Conservation (phyloP, 2,888 invertebrate species). For the Resseliella maxima region DNA sequence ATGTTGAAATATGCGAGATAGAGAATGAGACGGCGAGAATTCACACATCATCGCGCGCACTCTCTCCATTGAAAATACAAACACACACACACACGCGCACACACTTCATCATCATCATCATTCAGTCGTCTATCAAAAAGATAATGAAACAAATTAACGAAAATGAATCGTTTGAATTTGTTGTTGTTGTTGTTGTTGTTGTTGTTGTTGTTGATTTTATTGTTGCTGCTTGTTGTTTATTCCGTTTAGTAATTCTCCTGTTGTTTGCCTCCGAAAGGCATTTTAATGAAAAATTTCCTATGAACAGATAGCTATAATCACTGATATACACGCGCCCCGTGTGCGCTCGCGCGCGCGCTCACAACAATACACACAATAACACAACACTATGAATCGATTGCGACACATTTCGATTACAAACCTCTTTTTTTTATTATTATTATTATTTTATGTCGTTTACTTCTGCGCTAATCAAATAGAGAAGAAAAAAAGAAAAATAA, state of each 20-base stretch:
- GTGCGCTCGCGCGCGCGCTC: neutral
- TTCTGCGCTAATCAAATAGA: too few species aligned
- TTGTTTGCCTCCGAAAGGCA: neutral
- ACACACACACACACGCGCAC: too few species aligned
- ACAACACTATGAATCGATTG: neutral
- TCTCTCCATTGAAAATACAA: too few species aligned
- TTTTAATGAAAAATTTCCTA: slow-evolving; percentile 31
- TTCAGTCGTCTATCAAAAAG: too few species aligned
- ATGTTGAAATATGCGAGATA: too few species aligned
- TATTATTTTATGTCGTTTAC: too few species aligned
- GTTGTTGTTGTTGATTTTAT: neutral
- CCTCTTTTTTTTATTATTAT: neutral
- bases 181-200: neutral
- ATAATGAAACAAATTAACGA: slow-evolving; percentile 3
- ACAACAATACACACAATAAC: neutral
- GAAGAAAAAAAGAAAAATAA: too few species aligned
- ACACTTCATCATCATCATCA: too few species aligned
- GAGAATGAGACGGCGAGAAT: too few species aligned
- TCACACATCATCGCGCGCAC: too few species aligned
- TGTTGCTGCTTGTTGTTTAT: neutral
- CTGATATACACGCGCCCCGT: neutral
- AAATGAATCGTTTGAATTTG: neutral
- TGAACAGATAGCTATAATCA: slow-evolving; percentile 45
- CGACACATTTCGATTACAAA: neutral
- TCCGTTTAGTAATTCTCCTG: neutral